Evolutionary conservation across 2,888 invertebrate genomes (phyloP), one percentile per base, ranked within the genome.

Genomic region (Drosophila atroscutellata): DNA sequence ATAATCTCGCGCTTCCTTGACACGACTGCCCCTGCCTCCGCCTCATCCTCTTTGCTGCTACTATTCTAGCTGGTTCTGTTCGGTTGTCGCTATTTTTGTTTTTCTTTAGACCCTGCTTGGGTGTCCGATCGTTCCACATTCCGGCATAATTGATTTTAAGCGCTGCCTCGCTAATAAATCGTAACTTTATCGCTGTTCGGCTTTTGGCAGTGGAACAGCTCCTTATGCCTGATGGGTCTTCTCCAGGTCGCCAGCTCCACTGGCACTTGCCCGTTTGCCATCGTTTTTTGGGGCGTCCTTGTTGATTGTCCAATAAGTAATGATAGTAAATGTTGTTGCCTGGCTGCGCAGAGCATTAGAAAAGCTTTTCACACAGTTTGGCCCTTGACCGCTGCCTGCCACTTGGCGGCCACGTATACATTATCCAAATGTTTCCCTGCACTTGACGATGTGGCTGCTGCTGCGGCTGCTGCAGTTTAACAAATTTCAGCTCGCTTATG

Each of bases 111-210:
- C 50, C 47, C 72, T 78, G 81, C 86, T 80, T 86, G 89, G 87
- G 85, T 89, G 87, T 89, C 78, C 84, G 78, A 60, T 78, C 89
- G 91, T 91, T 91, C 91, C 90, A 91, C 92, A 91, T 91, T 91
- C 91, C 91, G 86, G 90, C 89, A 90, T 91, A 91, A 91, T 91
- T 91, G 91, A 91, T 91, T 91, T 91, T 91, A 91, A 91, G 91
- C 91, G 81, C 78, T 81, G 85, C 85, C 89, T 75, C 81, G 87
- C 91, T 91, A 91, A 91, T 91, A 91, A 91, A 91, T 91, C 91
- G 89, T 85, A 90, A 91, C 86, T 91, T 91, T 91, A 91, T 91
- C 91, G 92, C 87, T 83, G 49, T 26, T 66, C 54, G 45, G 49
- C 57, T 36, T 47, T 39, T 52, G 62, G 62, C 69, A 62, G 62